A percentile compares a stretch with the other conserved stretches of the same genome.
Evolutionary conservation across 2,113 vertebrate species (phyloP).

Genomic region (Actenoides hombroni): DNA sequence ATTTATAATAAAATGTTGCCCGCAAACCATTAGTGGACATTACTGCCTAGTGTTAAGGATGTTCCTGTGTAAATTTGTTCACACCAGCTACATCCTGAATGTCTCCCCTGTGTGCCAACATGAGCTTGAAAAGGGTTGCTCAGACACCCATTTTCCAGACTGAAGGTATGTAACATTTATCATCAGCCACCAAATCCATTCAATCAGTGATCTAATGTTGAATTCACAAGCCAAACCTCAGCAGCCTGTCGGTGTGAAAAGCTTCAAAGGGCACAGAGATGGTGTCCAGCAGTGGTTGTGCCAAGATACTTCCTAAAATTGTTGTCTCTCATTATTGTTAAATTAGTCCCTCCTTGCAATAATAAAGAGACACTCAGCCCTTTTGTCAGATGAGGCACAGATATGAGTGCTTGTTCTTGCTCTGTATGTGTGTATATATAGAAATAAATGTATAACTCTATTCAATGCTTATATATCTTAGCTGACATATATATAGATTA

Average conservation of each 20-base stretch:
- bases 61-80: conserved; percentile 10
- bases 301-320: not conserved
- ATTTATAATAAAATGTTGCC: conserved; percentile 52
- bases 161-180: not conserved
- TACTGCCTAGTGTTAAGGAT: not conserved
- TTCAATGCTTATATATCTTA: not conserved
- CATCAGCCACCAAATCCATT: not conserved
- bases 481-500: not conserved
- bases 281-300: not conserved
- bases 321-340: not conserved
- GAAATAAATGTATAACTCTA: not conserved
- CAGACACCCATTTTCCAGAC: not conserved
- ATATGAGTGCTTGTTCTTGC: not conserved
- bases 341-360: not conserved
- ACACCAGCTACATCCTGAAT: not conserved
- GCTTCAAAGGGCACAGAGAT: not conserved
- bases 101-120: not conserved
- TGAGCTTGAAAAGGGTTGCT: not conserved
- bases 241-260: not conserved
- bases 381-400: not conserved
- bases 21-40: conserved; percentile 20
- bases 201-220: not conserved
- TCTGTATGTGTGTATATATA: not conserved
- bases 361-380: not conserved
- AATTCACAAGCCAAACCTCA: not conserved